Base-by-base conservation (phyloP, 2,797 vertebrate genomes). In the Lutjanus argentimaculatus region DNA sequence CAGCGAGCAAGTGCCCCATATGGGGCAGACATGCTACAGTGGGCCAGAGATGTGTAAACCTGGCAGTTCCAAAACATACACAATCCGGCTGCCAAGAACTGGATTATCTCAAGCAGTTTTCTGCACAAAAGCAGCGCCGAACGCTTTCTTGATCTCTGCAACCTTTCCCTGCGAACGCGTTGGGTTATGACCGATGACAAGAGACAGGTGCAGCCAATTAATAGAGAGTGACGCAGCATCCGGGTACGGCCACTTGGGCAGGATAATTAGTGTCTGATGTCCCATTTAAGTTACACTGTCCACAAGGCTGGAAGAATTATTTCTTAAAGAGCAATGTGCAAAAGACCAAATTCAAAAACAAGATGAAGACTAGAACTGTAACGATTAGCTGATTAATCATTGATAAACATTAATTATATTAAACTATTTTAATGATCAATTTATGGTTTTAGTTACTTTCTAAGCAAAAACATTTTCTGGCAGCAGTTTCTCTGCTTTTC, bases 191-290 rank as follows among this genome's bases (percentile, higher is more conserved):
- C 92, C 91, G 85, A 95, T 95, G 95, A 95, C 92, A 94, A 95
- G 93, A 94, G 95, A 96, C 96, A 97, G 95, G 96, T 96, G 96
- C 93, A 96, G 92, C 93, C 95, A 96, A 96, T 97, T 96, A 97
- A 93, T 69, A 45, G 74, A 85, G 85, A 46, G 88, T 85, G 86
- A 95, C 92, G 93, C 92, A 70, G 77, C 85, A 84, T 93, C 83
- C 85, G 85, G 89, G 88, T 45, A 79, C 64, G 56, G 87, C 63
- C 77, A 67, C 86, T 80, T 61, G 87, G 88, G 83, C 69, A 5
- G 55, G 64, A 81, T 88, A 84, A 92, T 89, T 90, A 90, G 77
- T 61, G 83, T 84, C 88, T 84, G 77, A 76, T 72, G 85, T 80
- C 82, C 75, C 78, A 53, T 81, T 88, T 85, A 77, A 67, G 75